Percentiles rank a stretch among this genome's conserved stretches.
Conservation (phyloP, 2,113 vertebrate species). For the Sterrhoptilus dennistouni region DNA sequence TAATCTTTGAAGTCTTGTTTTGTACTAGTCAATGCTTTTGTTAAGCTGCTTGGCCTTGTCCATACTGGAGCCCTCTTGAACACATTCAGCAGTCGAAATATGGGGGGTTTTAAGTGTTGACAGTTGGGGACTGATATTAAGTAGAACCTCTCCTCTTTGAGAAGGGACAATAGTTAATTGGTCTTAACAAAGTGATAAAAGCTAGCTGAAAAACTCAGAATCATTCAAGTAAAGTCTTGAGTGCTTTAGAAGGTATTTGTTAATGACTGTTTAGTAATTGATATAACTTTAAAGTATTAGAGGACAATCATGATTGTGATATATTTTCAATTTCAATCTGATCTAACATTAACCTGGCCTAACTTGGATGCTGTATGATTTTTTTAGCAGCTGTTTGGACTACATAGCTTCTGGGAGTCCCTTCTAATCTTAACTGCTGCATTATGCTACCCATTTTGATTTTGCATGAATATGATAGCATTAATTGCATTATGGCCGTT, state of each 20-base stretch:
- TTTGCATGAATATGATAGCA: background rate
- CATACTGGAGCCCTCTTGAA: background rate
- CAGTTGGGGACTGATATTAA: background rate
- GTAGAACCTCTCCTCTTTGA: background rate
- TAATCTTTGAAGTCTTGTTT: background rate
- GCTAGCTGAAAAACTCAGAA: background rate
- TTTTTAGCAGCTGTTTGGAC: background rate
- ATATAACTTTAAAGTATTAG: background rate
- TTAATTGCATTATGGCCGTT: background rate
- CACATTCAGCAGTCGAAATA: background rate
- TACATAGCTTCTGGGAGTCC: background rate
- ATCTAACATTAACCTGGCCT: background rate
- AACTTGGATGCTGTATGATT: background rate
- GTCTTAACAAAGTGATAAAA: background rate
- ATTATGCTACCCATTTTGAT: background rate
- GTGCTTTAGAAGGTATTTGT: background rate
- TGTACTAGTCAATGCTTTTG: background rate
- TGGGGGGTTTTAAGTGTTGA: background rate
- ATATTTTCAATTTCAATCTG: background rate
- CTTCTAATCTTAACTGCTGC: background rate
- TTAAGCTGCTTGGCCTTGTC: background rate
- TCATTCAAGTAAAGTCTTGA: background rate
- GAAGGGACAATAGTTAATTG: background rate
- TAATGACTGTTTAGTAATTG: background rate
- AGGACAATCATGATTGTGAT: background rate